phyloP scores from a whole-genome alignment of 2,888 invertebrate genomes.

The Esperia sulphurella region DNA sequence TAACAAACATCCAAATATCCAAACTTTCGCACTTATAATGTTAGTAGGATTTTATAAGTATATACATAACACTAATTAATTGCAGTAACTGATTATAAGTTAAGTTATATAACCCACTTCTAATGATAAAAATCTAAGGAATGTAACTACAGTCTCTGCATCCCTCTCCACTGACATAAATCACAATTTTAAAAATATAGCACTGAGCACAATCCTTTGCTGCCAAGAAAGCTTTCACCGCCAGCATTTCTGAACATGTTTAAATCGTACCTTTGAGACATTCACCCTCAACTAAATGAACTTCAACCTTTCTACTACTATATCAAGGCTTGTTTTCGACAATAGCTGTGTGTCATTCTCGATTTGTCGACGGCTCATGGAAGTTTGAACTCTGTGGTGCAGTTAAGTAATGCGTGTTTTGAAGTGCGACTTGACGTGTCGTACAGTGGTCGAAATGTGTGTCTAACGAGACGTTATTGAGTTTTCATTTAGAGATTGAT shows the following conservation, averaged over 20 bases:
- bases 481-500: too few species aligned
- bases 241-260: slow-evolving; percentile 63
- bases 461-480: too few species aligned
- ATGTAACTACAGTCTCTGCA: not conserved
- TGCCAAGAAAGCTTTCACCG: slow-evolving; percentile 70
- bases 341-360: not conserved
- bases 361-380: not conserved
- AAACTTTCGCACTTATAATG: too few species aligned
- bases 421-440: not conserved
- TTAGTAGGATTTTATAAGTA: too few species aligned
- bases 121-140: not conserved
- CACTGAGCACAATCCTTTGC: slow-evolving; percentile 54
- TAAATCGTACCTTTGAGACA: slow-evolving; percentile 63
- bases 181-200: slow-evolving; percentile 67
- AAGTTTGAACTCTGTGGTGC: slow-evolving; percentile 5
- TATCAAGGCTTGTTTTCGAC: not conserved
- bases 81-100: too few species aligned
- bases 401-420: slow-evolving; percentile 2
- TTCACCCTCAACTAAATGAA: slow-evolving; percentile 18
- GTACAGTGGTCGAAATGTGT: not conserved
- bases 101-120: too few species aligned
- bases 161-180: slow-evolving; percentile 41
- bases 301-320: slow-evolving; percentile 23
- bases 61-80: too few species aligned
- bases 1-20: too few species aligned